Evolutionary conservation across 1,140 invertebrate species (phyloP), one percentile per base, ranked within the genome.

Genomic region (Brachionus angularis): DNA sequence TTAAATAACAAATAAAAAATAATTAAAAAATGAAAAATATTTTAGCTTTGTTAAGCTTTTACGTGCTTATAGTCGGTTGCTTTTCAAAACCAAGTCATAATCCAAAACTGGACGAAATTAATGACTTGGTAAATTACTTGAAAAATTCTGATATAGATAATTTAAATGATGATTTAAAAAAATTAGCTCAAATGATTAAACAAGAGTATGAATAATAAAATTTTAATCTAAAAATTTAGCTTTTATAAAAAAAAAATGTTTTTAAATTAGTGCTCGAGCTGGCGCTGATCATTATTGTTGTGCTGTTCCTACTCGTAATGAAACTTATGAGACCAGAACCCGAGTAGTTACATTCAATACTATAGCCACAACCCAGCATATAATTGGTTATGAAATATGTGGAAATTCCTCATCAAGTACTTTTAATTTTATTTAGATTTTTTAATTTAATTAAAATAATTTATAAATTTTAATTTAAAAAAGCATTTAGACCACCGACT

Each of bases 371-470:
- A 47, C 42, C 18, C 62, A 67, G 10, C 62, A 67, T 50, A 50
- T 67, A 29, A 50, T 67, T 49, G 62, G 62, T 21, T 67, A 67
- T 50, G 62, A 67, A 29, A n/a, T n/a, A 47, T 67, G 62, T 50
- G 62, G 62, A 67, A 67, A 67, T 67, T 67, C 47, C 21, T 27
- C 29, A 18, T 67, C 62, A 23, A 67, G 42, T 46, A 67, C 21
- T 21, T 47, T 27, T 52, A 16, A 61, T 16, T 61, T 18, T 8
- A 0, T 14, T n/a, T 18, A 25, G 27, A 3, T 10, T 27, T n/a
- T 21, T 27, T n/a, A 8, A 2, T 58, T 58, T 42, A 25, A 42
- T 23, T 39, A 4, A 36, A 16, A n/a, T 0, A 3, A 5, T 47
- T 47, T 46, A 34, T 31, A 10, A 10, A 16, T 10, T 42, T 42